phyloP scores from a whole-genome alignment of 2,888 invertebrate genomes.

The Euplagia quadripunctaria region DNA sequence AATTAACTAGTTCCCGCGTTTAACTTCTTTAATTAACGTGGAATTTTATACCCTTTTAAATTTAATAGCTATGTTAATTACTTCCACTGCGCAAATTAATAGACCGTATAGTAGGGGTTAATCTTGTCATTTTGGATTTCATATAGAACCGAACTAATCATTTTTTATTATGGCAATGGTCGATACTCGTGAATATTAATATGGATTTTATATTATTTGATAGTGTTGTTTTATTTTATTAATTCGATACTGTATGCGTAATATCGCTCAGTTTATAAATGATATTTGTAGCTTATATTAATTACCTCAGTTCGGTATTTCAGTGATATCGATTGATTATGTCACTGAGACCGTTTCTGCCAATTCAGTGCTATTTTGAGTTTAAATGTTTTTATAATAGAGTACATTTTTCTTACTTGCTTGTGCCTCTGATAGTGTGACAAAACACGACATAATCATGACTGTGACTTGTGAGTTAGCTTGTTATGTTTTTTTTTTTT shows the following conservation, averaged over 20 bases:
- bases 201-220: slow-evolving; percentile 14
- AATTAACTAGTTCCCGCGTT: slow-evolving; percentile 48
- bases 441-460: no score
- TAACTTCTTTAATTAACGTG: slow-evolving; percentile 58
- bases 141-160: slow-evolving; percentile 2
- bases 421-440: no score
- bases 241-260: no score
- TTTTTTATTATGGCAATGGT: slow-evolving; percentile 10
- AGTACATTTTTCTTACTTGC: no score
- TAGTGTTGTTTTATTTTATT: slow-evolving; percentile 3
- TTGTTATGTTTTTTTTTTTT: no score
- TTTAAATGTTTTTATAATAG: no score
- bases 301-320: no score
- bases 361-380: background rate
- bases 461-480: no score
- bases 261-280: background rate
- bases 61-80: slow-evolving; percentile 33
- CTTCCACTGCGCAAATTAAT: slow-evolving; percentile 20
- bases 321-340: background rate
- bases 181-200: slow-evolving; percentile 15
- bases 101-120: slow-evolving; percentile 17
- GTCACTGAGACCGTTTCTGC: no score
- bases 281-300: background rate
- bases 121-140: slow-evolving; percentile 11
- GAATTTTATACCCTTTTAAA: slow-evolving; percentile 44